These are phyloP conservation scores for Drosophila arawakana DNA, from an alignment of 1,140 invertebrate genomes.

Conservation along the genomic window DNA sequence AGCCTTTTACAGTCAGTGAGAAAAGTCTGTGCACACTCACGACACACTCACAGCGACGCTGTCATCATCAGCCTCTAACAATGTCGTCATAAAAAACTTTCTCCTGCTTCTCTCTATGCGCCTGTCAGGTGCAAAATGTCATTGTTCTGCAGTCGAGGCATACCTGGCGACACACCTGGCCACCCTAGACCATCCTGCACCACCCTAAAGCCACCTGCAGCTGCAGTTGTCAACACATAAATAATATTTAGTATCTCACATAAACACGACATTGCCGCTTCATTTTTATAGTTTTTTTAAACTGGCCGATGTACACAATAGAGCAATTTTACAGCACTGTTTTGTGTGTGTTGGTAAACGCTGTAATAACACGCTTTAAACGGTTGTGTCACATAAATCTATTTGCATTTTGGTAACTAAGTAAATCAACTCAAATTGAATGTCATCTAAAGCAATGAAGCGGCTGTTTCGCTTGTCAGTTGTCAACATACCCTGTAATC, in stretches of 20 bases:
- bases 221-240: constrained; percentile 34
- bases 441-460: constrained; percentile 67
- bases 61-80: constrained; percentile 35
- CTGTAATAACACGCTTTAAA: constrained; percentile 41
- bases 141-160: constrained; percentile 4
- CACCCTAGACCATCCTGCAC: neutral
- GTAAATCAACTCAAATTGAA: constrained; percentile 57
- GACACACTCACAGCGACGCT: constrained; percentile 12
- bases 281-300: constrained; percentile 40
- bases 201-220: neutral
- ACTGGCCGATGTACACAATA: constrained; percentile 22
- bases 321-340: constrained; percentile 19
- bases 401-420: constrained; percentile 21
- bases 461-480: neutral
- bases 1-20: constrained; percentile 40
- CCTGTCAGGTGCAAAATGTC: constrained; percentile 32
- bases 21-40: constrained; percentile 35
- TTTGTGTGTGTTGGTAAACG: constrained; percentile 15
- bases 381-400: constrained; percentile 16
- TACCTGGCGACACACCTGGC: neutral
- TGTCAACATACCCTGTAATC: neutral
- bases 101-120: constrained; percentile 9
- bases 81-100: constrained; percentile 45
- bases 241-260: constrained; percentile 58
- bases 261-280: constrained; percentile 43